A percentile compares a stretch with the other conserved stretches of the same genome.
phyloP scores from a whole-genome alignment of 1,140 invertebrate species.

The Drosophila elegans region DNA sequence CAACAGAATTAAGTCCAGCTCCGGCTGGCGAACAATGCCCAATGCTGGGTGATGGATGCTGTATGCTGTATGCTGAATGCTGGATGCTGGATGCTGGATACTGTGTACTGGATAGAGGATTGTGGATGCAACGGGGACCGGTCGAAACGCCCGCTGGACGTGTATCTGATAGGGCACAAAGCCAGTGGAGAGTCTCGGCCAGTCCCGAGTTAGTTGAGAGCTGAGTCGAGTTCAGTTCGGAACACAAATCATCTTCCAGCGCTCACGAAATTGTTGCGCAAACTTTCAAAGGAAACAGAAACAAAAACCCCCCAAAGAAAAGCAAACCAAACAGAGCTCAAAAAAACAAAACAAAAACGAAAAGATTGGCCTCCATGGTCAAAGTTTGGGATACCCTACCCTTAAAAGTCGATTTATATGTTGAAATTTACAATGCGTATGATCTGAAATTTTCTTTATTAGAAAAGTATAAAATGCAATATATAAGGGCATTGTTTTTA shows the following conservation, averaged over 20 bases:
- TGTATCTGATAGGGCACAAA: slow-evolving; percentile 75
- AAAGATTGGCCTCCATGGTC: slow-evolving; percentile 4
- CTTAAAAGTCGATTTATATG: background rate
- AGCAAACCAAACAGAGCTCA: slow-evolving; percentile 27
- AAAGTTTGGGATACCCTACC: slow-evolving; percentile 20
- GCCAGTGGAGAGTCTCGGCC: slow-evolving; percentile 47
- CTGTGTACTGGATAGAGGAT: slow-evolving; percentile 17
- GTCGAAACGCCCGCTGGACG: slow-evolving; percentile 77
- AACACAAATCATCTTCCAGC: slow-evolving; percentile 83
- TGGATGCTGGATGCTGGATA: slow-evolving; percentile 9
- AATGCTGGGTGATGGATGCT: background rate
- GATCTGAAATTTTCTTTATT: too few relatives aligned
- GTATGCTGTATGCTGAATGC: slow-evolving; percentile 6
- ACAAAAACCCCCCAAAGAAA: slow-evolving; percentile 45
- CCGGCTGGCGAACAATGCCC: slow-evolving; percentile 34
- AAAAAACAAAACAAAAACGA: slow-evolving; percentile 28
- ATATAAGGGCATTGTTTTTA: too few relatives aligned
- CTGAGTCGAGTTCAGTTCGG: slow-evolving; percentile 61
- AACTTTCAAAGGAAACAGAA: slow-evolving; percentile 69
- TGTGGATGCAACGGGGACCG: slow-evolving; percentile 35
- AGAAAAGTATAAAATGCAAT: too few relatives aligned
- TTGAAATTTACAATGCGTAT: too few relatives aligned
- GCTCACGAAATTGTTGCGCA: slow-evolving; percentile 83
- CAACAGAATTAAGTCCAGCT: slow-evolving; percentile 71
- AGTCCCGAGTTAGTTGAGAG: slow-evolving; percentile 26